A percentile compares a stretch with the other conserved stretches of the same genome.
Conservation (phyloP, 2,888 invertebrate species). For the Morinoia aosen region DNA sequence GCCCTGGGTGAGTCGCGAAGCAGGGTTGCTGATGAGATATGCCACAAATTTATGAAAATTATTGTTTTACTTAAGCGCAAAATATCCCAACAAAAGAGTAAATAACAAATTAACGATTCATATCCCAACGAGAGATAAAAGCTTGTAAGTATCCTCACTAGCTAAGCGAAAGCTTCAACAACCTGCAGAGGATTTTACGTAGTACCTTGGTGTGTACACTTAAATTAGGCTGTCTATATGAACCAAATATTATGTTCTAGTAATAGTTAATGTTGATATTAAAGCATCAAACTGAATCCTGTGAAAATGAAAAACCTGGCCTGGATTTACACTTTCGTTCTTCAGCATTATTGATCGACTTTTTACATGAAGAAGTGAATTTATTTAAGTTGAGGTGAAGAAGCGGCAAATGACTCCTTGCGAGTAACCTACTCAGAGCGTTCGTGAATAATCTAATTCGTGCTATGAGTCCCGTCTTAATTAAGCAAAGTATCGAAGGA, state of each 20-base stretch:
- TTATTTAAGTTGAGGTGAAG: not conserved
- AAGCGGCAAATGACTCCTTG: not conserved
- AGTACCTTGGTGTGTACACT: not conserved
- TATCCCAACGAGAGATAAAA: no score
- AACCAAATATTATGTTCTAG: not conserved
- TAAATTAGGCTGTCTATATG: not conserved
- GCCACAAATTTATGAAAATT: no score
- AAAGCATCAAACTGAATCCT: not conserved
- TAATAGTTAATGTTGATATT: not conserved
- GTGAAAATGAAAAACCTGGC: not conserved
- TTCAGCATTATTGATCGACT: not conserved
- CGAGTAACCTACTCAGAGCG: not conserved
- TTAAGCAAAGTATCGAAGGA: not conserved
- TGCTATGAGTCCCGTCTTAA: not conserved
- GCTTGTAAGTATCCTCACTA: no score
- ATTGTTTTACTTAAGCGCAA: no score
- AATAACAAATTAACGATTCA: no score
- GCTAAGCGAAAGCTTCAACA: no score
- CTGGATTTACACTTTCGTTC: not conserved
- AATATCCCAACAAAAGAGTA: no score
- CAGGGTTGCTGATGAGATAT: no score
- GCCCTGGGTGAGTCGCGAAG: no score
- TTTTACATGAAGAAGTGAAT: not conserved
- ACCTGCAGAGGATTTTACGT: not conserved
- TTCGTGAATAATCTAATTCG: not conserved